Evolutionary conservation across 2,888 invertebrate genomes (phyloP).

Genomic region (Diarsia brunnea): DNA sequence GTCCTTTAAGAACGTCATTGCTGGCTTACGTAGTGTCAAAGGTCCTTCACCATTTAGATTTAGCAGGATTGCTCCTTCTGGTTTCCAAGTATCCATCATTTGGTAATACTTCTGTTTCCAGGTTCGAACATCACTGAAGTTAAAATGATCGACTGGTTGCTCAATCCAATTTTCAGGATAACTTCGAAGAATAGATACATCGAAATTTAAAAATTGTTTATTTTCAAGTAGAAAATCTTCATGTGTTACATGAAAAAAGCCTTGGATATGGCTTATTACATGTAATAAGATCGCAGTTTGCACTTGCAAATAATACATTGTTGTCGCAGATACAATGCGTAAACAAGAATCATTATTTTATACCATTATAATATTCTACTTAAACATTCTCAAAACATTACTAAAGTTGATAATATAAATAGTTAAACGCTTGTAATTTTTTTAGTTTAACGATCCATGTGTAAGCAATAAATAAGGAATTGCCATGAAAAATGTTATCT

Average conservation of each 20-base stretch:
- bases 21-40: slow-evolving; percentile 19
- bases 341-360: neutral
- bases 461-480: neutral
- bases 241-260: slow-evolving; percentile 10
- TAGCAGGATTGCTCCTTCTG: slow-evolving; percentile 70
- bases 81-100: slow-evolving; percentile 75
- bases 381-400: slow-evolving; percentile 12
- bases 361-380: neutral
- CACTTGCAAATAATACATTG: slow-evolving; percentile 9
- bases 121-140: slow-evolving; percentile 70
- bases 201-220: neutral
- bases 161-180: slow-evolving; percentile 74
- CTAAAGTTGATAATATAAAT: neutral
- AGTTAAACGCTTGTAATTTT: neutral
- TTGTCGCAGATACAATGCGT: neutral
- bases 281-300: slow-evolving; percentile 16
- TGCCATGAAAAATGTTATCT: neutral
- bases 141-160: slow-evolving; percentile 81
- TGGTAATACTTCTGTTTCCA: slow-evolving; percentile 83
- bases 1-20: slow-evolving; percentile 59
- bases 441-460: neutral
- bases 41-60: too few species aligned
- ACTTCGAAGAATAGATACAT: slow-evolving; percentile 35
- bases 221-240: neutral
- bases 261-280: neutral